These are phyloP conservation scores for Tyrannus savana DNA, from an alignment of 2,113 vertebrate species.

Conservation along the genomic window DNA sequence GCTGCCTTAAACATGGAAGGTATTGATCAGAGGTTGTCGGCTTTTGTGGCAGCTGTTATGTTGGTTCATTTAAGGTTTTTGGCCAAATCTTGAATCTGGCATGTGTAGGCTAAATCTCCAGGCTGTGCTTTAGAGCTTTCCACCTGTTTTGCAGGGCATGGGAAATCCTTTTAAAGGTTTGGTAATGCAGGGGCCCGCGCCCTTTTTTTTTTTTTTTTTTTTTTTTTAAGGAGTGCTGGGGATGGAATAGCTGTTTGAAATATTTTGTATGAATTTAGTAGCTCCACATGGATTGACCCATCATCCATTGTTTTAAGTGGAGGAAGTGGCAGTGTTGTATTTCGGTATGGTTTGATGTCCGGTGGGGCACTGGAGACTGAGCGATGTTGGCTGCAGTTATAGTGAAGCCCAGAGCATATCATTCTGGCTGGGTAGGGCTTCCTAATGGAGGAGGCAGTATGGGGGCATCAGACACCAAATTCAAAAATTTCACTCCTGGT, in stretches of 20 bases:
- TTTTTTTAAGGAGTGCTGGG: background rate
- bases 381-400: rapidly evolving
- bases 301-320: background rate
- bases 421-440: background rate
- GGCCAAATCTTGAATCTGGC: background rate
- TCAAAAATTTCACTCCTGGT: background rate
- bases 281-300: background rate
- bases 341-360: background rate
- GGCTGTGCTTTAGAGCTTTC: background rate
- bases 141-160: background rate
- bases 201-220: background rate
- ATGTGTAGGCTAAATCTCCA: background rate
- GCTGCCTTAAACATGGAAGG: background rate
- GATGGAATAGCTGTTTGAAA: background rate
- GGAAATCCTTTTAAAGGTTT: background rate
- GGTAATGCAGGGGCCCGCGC: rapidly evolving
- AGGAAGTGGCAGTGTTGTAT: background rate
- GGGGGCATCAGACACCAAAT: background rate
- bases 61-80: constrained; percentile 25
- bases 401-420: background rate
- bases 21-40: constrained; percentile 4
- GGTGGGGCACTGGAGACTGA: background rate
- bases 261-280: background rate
- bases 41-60: background rate
- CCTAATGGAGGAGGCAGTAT: background rate